phyloP scores from a whole-genome alignment of 2,113 vertebrate species.

The Cephalopterus ornatus region DNA sequence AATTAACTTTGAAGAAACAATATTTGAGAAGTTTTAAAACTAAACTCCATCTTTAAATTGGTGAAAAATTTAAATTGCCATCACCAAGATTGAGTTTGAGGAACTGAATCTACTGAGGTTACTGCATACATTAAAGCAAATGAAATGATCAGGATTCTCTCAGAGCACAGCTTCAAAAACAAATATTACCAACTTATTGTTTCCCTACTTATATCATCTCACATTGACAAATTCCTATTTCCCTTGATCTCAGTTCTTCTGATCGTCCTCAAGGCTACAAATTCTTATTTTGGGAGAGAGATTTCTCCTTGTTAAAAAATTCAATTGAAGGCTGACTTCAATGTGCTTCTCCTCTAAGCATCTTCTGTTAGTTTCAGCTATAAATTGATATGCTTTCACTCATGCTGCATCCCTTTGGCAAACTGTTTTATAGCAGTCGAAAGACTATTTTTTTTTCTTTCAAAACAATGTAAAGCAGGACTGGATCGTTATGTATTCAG shows the following conservation, averaged over 20 bases:
- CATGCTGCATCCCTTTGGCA: background rate
- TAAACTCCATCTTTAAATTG: background rate
- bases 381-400: background rate
- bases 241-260: background rate
- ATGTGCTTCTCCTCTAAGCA: background rate
- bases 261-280: background rate
- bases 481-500: background rate
- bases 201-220: background rate
- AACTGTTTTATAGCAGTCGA: background rate
- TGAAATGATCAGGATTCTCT: background rate
- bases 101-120: background rate
- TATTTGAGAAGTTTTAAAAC: background rate
- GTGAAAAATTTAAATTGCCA: background rate
- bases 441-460: background rate
- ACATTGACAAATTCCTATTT: background rate
- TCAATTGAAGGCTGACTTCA: background rate
- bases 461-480: background rate
- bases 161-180: background rate
- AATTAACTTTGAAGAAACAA: background rate
- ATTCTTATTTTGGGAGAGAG: background rate
- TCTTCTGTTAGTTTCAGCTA: background rate
- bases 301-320: background rate
- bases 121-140: background rate
- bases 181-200: background rate
- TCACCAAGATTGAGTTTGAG: background rate